A percentile compares a stretch with the other conserved stretches of the same genome.
phyloP scores from a whole-genome alignment of 2,888 invertebrate species.

The Apoda limacodes region DNA sequence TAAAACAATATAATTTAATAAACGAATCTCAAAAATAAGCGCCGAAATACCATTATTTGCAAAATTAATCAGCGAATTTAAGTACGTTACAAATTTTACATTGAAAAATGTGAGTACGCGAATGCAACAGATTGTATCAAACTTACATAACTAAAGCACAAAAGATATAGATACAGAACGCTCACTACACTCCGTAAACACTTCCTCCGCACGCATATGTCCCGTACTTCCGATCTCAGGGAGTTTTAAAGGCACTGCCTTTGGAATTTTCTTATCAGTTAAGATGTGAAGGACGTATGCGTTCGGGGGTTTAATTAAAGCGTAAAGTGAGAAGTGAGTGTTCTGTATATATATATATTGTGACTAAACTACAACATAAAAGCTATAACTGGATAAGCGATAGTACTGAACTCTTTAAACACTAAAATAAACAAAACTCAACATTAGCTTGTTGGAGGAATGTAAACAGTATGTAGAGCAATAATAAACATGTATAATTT shows the following conservation, averaged over 20 bases:
- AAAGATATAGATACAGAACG: too few species aligned
- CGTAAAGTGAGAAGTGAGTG: too few species aligned
- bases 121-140: constrained; percentile 44
- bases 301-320: too few species aligned
- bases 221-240: too few species aligned
- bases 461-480: constrained; percentile 63
- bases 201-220: too few species aligned
- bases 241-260: too few species aligned
- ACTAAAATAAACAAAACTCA: constrained; percentile 63
- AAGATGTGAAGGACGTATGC: too few species aligned
- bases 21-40: constrained; percentile 62
- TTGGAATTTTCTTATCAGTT: too few species aligned
- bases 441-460: constrained; percentile 58
- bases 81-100: constrained; percentile 61
- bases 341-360: too few species aligned
- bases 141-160: constrained; percentile 47
- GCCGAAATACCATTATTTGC: constrained; percentile 44
- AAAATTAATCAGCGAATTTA: constrained; percentile 42
- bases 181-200: too few species aligned
- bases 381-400: constrained; percentile 53
- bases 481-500: constrained; percentile 53
- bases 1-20: constrained; percentile 42
- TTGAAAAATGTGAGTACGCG: constrained; percentile 48
- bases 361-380: too few species aligned
- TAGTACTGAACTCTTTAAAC: constrained; percentile 43